Conservation (phyloP, 2,113 vertebrate species). For the Sinocyclocheilus rhinocerous region DNA sequence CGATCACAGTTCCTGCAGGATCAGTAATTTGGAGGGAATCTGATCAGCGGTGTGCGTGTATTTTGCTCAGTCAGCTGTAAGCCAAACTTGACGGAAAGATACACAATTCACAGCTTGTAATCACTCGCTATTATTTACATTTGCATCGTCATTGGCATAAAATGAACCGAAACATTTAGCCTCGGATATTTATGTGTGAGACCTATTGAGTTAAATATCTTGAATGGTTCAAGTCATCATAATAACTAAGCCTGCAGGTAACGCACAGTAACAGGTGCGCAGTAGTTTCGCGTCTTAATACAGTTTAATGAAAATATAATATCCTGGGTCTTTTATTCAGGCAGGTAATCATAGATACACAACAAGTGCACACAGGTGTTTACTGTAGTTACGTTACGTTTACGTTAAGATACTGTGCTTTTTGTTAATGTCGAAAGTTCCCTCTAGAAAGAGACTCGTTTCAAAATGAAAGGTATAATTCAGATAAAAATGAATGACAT, state of each 20-base stretch:
- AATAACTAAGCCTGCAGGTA: constrained; percentile 3
- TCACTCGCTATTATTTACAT: constrained; percentile 23
- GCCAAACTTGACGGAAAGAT: not conserved
- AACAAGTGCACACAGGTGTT: not conserved
- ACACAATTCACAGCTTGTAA: constrained; percentile 1
- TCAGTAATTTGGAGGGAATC: not conserved
- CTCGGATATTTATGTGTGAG: not conserved
- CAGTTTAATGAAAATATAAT: not conserved
- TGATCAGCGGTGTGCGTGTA: not conserved
- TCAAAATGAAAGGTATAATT: not conserved
- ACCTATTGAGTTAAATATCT: not conserved
- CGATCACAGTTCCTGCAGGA: constrained; percentile 4
- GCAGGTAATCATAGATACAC: not conserved
- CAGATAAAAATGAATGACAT: not conserved
- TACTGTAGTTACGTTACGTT: not conserved
- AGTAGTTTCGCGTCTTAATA: not conserved
- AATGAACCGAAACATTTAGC: not conserved
- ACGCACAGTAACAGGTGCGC: constrained; percentile 39
- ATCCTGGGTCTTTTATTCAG: not conserved
- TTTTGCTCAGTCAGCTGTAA: constrained; percentile 8
- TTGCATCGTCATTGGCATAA: constrained; percentile 10
- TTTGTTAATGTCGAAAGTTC: not conserved
- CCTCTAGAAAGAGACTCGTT: not conserved
- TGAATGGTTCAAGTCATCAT: not conserved
- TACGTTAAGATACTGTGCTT: not conserved